Base-by-base conservation (phyloP, 2,888 invertebrate species). In the Abscondita cerata region DNA sequence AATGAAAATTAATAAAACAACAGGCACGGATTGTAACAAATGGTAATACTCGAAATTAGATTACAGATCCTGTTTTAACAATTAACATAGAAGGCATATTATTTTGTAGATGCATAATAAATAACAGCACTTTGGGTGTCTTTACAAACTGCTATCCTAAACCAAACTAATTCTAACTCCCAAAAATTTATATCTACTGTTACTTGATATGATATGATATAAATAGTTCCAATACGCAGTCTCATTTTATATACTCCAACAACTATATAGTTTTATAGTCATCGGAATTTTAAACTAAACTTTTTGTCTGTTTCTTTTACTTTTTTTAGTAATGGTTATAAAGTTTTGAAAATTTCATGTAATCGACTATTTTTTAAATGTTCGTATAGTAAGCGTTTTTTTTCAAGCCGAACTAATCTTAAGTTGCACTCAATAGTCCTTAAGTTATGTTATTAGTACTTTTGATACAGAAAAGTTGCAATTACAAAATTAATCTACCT, bases 171-270 rank as follows among this genome's bases (percentile, higher is more conserved):
- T 15, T 38, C 36, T 59, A 52, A 55, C 52, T 41, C 57, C 64
- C 54, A 57, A 62, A 61, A 51, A 47, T 64, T 52, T 59, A 62
- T 25, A 52, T 65, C 55, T 65, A 62, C 60, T 41, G 20, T 61
- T 60, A 68, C 61, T 68, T 75, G 74, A 76, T 75, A 75, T 76
- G 76, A 73, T 71, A 69, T 74, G 75, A 75, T 76, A 75, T 73
- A 72, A 66, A 73, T 67, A 62, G 74, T 74, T 74, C 62, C 71
- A 61, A 57, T 68, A 59, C 67, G 66, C 73, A 73, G 74, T 74
- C 74, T 73, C 70, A 64, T 63, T 40, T n/a, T 51, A 41, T 50
- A 41, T 51, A 18, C 38, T 51, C 12, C 36, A 46, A 33, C 4
- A 15, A 36, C 31, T 31, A 31, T 9, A 52, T 9, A 1, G 44